phyloP scores from a whole-genome alignment of 2,113 vertebrate genomes.

The Caretta caretta region DNA sequence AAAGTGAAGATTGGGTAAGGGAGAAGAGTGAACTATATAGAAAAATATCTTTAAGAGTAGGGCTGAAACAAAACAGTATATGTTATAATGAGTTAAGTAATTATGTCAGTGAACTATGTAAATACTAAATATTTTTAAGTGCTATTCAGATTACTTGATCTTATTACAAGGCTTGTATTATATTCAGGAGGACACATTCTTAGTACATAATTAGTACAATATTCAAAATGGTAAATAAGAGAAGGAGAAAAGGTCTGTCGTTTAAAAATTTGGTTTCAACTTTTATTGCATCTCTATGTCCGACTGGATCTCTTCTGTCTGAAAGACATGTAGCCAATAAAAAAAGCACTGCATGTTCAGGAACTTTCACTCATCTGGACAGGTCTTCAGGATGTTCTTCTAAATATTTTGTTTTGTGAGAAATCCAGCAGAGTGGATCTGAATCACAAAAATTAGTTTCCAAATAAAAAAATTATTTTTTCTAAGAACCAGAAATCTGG shows the following conservation, averaged over 20 bases:
- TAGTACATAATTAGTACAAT: neutral
- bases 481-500: neutral
- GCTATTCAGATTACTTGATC: neutral
- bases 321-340: neutral
- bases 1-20: neutral
- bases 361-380: neutral
- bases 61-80: neutral
- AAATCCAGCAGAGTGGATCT: neutral
- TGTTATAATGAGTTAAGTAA: neutral
- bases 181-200: neutral
- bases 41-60: neutral
- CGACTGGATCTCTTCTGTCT: neutral
- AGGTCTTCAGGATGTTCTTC: neutral
- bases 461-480: neutral
- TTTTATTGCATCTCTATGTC: neutral
- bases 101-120: neutral
- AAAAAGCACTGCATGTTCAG: neutral
- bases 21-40: rapidly evolving
- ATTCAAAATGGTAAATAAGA: neutral
- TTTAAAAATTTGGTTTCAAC: neutral
- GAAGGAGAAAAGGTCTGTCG: neutral
- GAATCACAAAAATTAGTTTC: rapidly evolving
- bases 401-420: neutral
- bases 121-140: neutral
- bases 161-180: neutral